Evolutionary conservation across 2,113 vertebrate species (phyloP), one percentile per base, ranked within the genome.

Genomic region (Callionymus lyra): DNA sequence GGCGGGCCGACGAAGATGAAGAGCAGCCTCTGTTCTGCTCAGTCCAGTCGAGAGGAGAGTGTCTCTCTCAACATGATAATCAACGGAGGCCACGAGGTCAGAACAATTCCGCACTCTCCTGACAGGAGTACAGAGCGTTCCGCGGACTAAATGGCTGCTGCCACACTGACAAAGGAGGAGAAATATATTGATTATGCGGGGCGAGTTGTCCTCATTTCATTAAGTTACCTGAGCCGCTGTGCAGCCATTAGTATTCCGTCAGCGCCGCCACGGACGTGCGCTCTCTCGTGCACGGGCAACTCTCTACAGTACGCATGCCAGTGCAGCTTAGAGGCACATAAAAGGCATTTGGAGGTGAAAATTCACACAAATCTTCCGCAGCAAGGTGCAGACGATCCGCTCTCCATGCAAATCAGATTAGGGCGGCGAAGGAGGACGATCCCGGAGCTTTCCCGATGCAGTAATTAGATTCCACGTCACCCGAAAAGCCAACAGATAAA

Each of bases 211-310:
- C 50, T 51, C 41, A 47, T 52, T 63, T 51, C 44, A 68, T 59
- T 56, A 47, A 39, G 40, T 50, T 59, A 56, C 47, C 58, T 50
- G 34, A 15, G 34, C 39, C 21, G 4, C 21, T 31, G 37, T 47
- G 15, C 10, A 12, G 47, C 63, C 41, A 59, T 71, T 60, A 53
- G 59, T 53, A 75, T 65, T 66, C 67, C 31, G 55, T 54, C 11
- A 41, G 13, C 31, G 53, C 27, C 12, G 14, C 19, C 17, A 38
- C 37, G 36, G 38, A 39, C 12, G 16, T 16, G 43, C 37, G 49
- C 31, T 17, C 16, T 36, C 10, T 52, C 16, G 31, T 39, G 34
- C 19, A 38, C 33, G 48, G 19, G 32, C 41, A 17, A 14, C 31
- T 36, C 34, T 36, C 33, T 18, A 21, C 9, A 37, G 31, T 40